A percentile compares a stretch with the other conserved stretches of the same genome.
phyloP scores from a whole-genome alignment of 2,888 invertebrate species.

The Dexiosoma caninum region DNA sequence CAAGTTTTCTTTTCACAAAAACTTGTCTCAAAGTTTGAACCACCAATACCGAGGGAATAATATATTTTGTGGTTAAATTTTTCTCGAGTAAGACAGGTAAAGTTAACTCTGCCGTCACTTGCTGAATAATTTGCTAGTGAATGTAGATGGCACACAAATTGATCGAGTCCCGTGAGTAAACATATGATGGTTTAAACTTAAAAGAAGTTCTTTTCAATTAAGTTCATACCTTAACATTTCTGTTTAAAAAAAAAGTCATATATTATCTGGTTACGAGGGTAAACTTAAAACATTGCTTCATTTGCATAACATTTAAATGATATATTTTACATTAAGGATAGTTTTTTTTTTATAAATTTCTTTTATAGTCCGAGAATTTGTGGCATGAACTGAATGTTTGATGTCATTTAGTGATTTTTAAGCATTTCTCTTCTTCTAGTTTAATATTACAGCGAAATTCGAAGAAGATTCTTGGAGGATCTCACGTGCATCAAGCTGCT shows the following conservation, averaged over 20 bases:
- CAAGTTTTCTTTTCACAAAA: neutral
- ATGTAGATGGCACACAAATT: neutral
- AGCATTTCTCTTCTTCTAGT: no score
- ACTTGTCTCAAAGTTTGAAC: constrained; percentile 3
- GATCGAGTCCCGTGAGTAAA: constrained; percentile 1
- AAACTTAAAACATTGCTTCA: no score
- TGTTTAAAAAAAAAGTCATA: neutral
- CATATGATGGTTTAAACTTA: constrained; percentile 18
- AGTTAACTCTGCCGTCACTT: neutral
- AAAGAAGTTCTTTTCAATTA: constrained; percentile 32
- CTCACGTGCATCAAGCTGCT: no score
- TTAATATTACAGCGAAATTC: no score
- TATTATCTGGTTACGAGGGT: neutral
- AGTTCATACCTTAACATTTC: constrained; percentile 32
- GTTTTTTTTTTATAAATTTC: no score
- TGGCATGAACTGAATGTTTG: no score
- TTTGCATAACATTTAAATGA: no score
- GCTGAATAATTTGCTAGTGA: neutral
- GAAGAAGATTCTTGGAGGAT: no score
- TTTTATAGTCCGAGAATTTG: no score
- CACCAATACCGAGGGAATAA: constrained; percentile 17
- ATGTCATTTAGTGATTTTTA: no score
- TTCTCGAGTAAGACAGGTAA: neutral
- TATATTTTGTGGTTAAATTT: neutral
- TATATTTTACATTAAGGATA: no score